Conservation (phyloP, 2,113 vertebrate genomes). For the Plotosus lineatus region DNA sequence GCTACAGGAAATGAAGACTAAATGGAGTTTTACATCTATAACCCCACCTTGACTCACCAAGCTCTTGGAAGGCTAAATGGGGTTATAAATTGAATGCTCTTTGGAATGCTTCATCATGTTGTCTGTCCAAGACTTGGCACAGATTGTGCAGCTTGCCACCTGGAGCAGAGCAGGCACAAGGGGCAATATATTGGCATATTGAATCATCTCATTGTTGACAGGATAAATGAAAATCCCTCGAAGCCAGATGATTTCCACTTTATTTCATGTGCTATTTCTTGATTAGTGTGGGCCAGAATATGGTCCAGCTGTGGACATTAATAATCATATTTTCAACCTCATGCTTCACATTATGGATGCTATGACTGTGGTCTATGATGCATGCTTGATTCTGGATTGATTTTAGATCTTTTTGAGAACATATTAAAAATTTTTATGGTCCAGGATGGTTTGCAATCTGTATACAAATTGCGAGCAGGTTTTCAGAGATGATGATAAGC, state of each 20-base stretch:
- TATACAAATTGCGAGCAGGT: not conserved
- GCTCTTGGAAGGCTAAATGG: slow-evolving; percentile 55
- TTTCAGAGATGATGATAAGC: not conserved
- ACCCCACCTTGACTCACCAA: not conserved
- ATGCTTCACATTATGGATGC: not conserved
- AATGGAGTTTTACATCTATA: slow-evolving; percentile 43
- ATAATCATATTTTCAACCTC: slow-evolving; percentile 27
- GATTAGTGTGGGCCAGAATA: slow-evolving; percentile 21
- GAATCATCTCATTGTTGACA: slow-evolving; percentile 40
- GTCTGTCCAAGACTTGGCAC: slow-evolving; percentile 12
- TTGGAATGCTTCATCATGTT: slow-evolving; percentile 53
- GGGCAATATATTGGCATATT: slow-evolving; percentile 14
- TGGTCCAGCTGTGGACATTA: slow-evolving; percentile 44
- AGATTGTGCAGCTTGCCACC: slow-evolving; percentile 2
- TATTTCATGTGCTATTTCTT: slow-evolving; percentile 45
- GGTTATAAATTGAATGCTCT: slow-evolving; percentile 52
- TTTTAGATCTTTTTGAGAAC: slow-evolving; percentile 40
- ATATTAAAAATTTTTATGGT: slow-evolving; percentile 39
- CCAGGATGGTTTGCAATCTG: slow-evolving; percentile 26
- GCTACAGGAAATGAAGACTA: slow-evolving; percentile 76
- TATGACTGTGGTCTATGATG: not conserved
- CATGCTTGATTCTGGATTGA: slow-evolving; percentile 2
- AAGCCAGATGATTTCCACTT: slow-evolving; percentile 32
- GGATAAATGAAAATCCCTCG: slow-evolving; percentile 30
- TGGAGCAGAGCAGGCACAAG: slow-evolving; percentile 32